phyloP scores from a whole-genome alignment of 2,888 invertebrate genomes.

The Latrodectus elegans region DNA sequence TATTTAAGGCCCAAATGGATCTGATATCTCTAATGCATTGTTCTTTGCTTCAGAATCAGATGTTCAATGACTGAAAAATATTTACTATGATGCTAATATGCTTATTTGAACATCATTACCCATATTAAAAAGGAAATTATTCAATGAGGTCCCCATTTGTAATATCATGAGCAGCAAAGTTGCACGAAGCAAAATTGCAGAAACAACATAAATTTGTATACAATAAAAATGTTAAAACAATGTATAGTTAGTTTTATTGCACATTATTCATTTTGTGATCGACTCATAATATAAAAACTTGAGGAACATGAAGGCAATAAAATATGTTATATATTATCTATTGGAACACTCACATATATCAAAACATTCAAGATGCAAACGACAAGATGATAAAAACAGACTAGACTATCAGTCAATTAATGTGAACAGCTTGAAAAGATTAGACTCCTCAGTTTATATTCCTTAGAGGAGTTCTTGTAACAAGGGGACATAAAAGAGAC shows the following conservation, averaged over 20 bases:
- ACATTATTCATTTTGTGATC: slow-evolving; percentile 32
- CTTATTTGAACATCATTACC: background rate
- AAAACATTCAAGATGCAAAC: slow-evolving; percentile 64
- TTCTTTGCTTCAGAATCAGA: background rate
- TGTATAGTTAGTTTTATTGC: slow-evolving; percentile 42
- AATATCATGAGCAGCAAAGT: slow-evolving; percentile 1
- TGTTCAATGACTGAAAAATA: background rate
- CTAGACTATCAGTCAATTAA: slow-evolving; percentile 66
- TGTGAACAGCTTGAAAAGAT: slow-evolving; percentile 65
- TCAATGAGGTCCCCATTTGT: background rate
- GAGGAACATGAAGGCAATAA: slow-evolving; percentile 62
- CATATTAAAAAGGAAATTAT: background rate
- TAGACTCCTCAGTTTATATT: slow-evolving; percentile 56
- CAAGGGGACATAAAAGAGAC: slow-evolving; percentile 52
- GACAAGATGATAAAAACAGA: slow-evolving; percentile 67
- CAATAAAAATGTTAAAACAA: slow-evolving; percentile 7
- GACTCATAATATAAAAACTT: slow-evolving; percentile 41
- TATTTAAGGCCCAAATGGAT: background rate
- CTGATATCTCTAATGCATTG: background rate
- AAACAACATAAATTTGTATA: background rate
- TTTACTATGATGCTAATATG: background rate
- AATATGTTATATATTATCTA: slow-evolving; percentile 55
- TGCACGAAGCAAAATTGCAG: background rate
- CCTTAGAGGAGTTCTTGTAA: slow-evolving; percentile 47
- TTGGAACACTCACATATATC: slow-evolving; percentile 65